These are phyloP conservation scores for Petrolisthes cinctipes DNA, from an alignment of 2,888 invertebrate genomes.

Conservation along the genomic window DNA sequence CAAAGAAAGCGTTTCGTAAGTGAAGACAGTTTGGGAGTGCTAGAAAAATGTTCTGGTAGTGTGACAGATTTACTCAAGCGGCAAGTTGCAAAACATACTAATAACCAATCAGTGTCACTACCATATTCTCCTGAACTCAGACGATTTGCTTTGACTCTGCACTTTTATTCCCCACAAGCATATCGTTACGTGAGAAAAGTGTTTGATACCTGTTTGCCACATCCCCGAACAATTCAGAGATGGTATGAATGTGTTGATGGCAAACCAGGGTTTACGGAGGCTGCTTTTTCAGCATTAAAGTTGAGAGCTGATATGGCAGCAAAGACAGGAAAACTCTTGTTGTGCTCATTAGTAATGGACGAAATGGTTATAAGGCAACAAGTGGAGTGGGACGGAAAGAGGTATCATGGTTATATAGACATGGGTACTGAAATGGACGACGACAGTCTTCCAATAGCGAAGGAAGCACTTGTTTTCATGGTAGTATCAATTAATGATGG, in stretches of 20 bases:
- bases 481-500: neutral
- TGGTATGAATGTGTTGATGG: neutral
- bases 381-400: slow-evolving; percentile 4
- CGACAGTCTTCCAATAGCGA: slow-evolving; percentile 14
- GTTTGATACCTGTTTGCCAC: slow-evolving; percentile 7
- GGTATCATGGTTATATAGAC: slow-evolving; percentile 3
- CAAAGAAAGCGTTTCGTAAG: neutral
- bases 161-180: slow-evolving; percentile 23
- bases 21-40: neutral
- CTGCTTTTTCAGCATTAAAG: neutral
- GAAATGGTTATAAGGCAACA: slow-evolving; percentile 3
- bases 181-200: neutral
- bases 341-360: neutral
- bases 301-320: neutral
- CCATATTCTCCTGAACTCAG: too few species aligned
- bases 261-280: neutral
- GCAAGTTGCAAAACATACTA: too few species aligned
- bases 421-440: slow-evolving; percentile 15
- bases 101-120: too few species aligned
- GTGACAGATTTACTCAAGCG: too few species aligned
- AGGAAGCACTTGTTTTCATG: slow-evolving; percentile 15
- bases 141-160: too few species aligned
- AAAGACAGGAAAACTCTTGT: neutral
- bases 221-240: neutral
- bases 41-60: neutral